phyloP scores from a whole-genome alignment of 2,113 vertebrate genomes.

The Paradoxurus hermaphroditus region DNA sequence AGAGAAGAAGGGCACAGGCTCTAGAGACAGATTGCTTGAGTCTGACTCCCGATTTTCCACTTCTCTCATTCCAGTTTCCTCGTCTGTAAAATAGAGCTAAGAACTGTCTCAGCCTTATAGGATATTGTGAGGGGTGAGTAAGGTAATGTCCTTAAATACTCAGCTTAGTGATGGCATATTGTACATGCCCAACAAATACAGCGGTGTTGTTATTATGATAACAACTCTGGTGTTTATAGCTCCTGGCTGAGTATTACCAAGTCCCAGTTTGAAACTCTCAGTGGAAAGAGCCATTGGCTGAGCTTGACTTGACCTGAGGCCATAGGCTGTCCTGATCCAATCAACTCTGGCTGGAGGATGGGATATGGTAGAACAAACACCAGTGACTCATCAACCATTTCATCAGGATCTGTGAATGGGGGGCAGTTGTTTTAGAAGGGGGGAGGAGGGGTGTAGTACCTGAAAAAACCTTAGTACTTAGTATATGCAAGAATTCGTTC shows the following conservation, averaged over 20 bases:
- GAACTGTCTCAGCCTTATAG: neutral
- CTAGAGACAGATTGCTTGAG: neutral
- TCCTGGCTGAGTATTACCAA: neutral
- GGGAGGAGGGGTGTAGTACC: no score
- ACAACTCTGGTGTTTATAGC: neutral
- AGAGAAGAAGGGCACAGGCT: neutral
- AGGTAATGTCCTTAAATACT: neutral
- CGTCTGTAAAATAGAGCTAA: neutral
- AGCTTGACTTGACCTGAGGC: neutral
- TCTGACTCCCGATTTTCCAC: neutral
- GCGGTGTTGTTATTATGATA: neutral
- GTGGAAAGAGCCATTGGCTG: neutral
- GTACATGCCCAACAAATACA: neutral
- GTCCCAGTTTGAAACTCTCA: neutral
- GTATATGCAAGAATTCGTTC: neutral
- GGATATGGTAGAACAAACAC: neutral
- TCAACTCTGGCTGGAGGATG: neutral
- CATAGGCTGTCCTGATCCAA: neutral
- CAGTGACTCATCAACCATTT: neutral
- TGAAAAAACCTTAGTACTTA: neutral
- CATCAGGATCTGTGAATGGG: neutral
- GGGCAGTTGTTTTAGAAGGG: neutral
- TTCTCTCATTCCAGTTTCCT: neutral
- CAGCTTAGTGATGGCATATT: neutral
- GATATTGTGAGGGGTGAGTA: neutral